Conservation (phyloP, 2,113 vertebrate species). For the Notothenia rossii region DNA sequence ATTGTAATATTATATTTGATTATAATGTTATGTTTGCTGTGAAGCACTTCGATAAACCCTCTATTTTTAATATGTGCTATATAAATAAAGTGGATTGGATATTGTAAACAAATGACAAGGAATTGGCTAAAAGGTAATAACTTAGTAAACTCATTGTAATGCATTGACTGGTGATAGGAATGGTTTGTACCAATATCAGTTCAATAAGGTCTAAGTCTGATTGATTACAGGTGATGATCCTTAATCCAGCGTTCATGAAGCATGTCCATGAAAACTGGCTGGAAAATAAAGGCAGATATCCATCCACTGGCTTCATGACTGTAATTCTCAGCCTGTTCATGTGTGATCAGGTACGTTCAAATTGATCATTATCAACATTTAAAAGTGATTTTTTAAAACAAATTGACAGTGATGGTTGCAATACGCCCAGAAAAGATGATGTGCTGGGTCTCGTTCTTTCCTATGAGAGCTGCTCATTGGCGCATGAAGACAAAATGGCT, state of each 20-base stretch:
- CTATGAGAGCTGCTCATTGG: too few relatives aligned
- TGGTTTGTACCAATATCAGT: neutral
- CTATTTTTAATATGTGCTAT: too few relatives aligned
- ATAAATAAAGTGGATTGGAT: too few relatives aligned
- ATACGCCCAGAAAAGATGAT: neutral
- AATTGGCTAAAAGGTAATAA: too few relatives aligned
- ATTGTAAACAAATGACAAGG: too few relatives aligned
- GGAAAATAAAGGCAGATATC: neutral
- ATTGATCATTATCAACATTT: too few relatives aligned
- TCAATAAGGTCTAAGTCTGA: neutral
- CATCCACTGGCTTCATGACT: constrained; percentile 64
- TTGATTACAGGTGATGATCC: constrained; percentile 54
- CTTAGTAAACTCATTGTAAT: too few relatives aligned
- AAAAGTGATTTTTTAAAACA: too few relatives aligned
- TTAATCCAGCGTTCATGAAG: constrained; percentile 64
- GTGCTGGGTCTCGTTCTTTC: neutral
- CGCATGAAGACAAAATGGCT: too few relatives aligned
- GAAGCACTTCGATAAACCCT: too few relatives aligned
- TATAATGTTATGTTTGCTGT: too few relatives aligned
- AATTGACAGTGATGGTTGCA: neutral
- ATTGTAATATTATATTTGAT: too few relatives aligned
- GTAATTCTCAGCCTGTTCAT: constrained; percentile 59
- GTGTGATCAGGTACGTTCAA: constrained; percentile 57
- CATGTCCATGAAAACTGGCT: constrained; percentile 55
- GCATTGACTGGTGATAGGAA: neutral